A percentile compares a stretch with the other conserved stretches of the same genome.
phyloP scores from a whole-genome alignment of 1,140 invertebrate species.

The Drosophila albomicans region DNA sequence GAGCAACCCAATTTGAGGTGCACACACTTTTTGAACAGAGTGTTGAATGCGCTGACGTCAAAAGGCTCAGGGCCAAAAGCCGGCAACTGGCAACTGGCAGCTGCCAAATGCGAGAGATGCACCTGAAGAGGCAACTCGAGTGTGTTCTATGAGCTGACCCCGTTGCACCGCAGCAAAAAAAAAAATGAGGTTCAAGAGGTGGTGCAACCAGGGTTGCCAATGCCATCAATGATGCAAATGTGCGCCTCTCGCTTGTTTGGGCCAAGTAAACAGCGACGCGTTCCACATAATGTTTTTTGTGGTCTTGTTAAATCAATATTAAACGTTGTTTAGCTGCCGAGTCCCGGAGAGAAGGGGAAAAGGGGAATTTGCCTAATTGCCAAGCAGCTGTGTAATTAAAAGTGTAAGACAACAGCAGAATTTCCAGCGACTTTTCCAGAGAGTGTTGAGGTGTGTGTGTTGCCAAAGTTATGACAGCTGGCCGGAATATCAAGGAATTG shows the following conservation, averaged over 20 bases:
- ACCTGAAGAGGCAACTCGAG: slow-evolving; percentile 30
- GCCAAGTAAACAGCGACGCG: slow-evolving; percentile 66
- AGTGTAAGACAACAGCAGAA: slow-evolving; percentile 18
- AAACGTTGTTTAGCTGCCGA: background rate
- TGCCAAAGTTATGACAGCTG: slow-evolving; percentile 51
- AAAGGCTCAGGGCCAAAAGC: slow-evolving; percentile 44
- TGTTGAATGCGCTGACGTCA: slow-evolving; percentile 35
- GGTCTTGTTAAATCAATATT: slow-evolving; percentile 60
- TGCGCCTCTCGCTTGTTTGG: slow-evolving; percentile 54
- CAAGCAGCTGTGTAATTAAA: slow-evolving; percentile 50
- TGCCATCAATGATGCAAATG: slow-evolving; percentile 63
- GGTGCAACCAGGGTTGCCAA: slow-evolving; percentile 30
- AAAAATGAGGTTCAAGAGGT: background rate
- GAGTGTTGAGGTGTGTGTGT: background rate
- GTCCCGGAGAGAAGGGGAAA: background rate
- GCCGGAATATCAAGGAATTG: slow-evolving; percentile 2
- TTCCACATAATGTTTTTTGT: slow-evolving; percentile 37
- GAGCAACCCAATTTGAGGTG: background rate
- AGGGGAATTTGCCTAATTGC: slow-evolving; percentile 34
- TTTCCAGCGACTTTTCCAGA: slow-evolving; percentile 4
- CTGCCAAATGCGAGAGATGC: slow-evolving; percentile 19
- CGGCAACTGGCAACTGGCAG: background rate
- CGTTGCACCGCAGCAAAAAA: background rate
- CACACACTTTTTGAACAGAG: slow-evolving; percentile 32
- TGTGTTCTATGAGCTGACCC: slow-evolving; percentile 20